Evolutionary conservation across 2,888 invertebrate genomes (phyloP), one percentile per base, ranked within the genome.

Genomic region (Neuroscelio doddi): DNA sequence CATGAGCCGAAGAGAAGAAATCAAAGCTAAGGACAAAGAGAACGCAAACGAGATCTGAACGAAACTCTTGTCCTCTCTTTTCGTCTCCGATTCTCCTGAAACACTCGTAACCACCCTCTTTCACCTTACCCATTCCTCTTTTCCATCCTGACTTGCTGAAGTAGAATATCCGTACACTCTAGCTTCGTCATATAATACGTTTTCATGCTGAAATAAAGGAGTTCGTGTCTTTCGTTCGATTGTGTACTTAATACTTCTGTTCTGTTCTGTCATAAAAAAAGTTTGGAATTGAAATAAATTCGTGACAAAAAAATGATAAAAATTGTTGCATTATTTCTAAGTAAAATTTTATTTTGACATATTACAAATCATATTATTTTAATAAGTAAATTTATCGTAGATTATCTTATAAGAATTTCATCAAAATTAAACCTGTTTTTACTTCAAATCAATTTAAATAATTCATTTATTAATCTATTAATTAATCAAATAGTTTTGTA

Each of bases 1-100:
- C 38, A 27, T 68, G 64, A 39, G 67, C 67, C 71, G 72, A 72
- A 75, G 74, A 76, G 80, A 82, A 83, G 81, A 82, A 83, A 83
- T 82, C 82, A 83, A 82, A 82, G 81, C 77, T 65, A 63, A 69
- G 75, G 76, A 80, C 80, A 81, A 81, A 82, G 80, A 77, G 70
- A 75, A 74, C 73, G 72, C 73, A 76, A 75, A 78, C 75, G 78
- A 74, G 75, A 72, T 78, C 77, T 73, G 74, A 75, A 74, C 75
- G 71, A 72, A 72, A 74, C 76, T 77, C 75, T 76, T 73, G 70
- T 73, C 70, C 68, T 61, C 59, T 63, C 68, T 64, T 41, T 66
- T 70, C 69, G 59, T 52, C 53, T 56, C 65, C 63, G 55, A 50
- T 64, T 55, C 53, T 21, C 59, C 50, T 49, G 29, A 49, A 59